Conservation (phyloP, 2,113 vertebrate genomes). For the Syrmaticus mikado region DNA sequence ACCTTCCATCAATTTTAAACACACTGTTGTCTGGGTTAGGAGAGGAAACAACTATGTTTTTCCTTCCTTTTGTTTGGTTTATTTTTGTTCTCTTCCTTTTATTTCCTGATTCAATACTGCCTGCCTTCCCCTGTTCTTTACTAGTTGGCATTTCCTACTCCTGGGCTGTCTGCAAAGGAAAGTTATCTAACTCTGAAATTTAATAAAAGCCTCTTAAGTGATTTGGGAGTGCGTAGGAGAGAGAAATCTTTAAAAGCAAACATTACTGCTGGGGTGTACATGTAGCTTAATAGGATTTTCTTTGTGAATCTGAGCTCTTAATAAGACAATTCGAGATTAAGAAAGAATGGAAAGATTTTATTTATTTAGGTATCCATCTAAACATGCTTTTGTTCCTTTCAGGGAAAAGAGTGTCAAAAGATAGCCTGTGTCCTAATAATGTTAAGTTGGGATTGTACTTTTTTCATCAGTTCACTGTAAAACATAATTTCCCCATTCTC, state of each 20-base stretch:
- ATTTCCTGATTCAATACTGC: constrained; percentile 57
- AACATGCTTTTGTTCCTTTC: neutral
- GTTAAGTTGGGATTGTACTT: neutral
- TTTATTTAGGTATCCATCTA: constrained; percentile 4
- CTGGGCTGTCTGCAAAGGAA: constrained; percentile 45
- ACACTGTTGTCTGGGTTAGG: constrained; percentile 3
- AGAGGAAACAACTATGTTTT: constrained; percentile 22
- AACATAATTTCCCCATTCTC: neutral
- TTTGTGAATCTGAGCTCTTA: constrained; percentile 59
- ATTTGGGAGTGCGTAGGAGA: constrained; percentile 65
- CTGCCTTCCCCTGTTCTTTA: constrained; percentile 27
- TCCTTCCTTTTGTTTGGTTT: neutral
- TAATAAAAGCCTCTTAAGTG: constrained; percentile 73
- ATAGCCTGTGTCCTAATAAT: neutral
- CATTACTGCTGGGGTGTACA: constrained; percentile 52
- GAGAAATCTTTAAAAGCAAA: constrained; percentile 60
- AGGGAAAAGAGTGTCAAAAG: neutral
- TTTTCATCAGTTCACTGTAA: neutral
- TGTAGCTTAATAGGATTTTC: constrained; percentile 51
- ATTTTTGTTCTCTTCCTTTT: constrained; percentile 26
- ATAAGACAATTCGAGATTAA: constrained; percentile 44
- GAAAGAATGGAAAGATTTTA: neutral
- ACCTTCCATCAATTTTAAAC: neutral
- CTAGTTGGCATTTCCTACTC: constrained; percentile 62
- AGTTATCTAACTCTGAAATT: constrained; percentile 69